Evolutionary conservation across 2,797 vertebrate species (phyloP).

Genomic region (Ctenopoma kingsleyae): DNA sequence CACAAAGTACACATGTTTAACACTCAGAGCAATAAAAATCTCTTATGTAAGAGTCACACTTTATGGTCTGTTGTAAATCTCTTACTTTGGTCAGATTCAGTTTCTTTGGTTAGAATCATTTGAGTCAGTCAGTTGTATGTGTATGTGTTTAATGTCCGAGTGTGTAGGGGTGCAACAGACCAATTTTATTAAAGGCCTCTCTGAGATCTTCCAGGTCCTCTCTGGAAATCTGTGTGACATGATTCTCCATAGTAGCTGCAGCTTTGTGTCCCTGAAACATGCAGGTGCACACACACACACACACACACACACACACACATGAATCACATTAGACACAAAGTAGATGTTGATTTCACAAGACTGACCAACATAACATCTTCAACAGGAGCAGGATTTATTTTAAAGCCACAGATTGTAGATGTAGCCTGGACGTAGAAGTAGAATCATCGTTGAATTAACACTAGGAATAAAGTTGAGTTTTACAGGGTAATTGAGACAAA

Average conservation of each 20-base stretch:
- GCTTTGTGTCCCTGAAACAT: constrained; percentile 46
- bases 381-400: not conserved
- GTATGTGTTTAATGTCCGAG: constrained; percentile 1
- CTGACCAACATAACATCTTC: not conserved
- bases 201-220: constrained; percentile 94
- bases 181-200: constrained; percentile 95
- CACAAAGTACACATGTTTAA: constrained; percentile 1
- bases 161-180: constrained; percentile 73
- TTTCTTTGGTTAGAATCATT: constrained; percentile 2
- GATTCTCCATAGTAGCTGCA: constrained; percentile 87
- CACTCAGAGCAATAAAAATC: constrained; percentile 38
- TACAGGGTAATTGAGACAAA: not conserved
- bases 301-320: not conserved
- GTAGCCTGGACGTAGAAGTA: not conserved
- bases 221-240: constrained; percentile 90
- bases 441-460: not conserved
- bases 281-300: constrained; percentile 2
- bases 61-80: constrained; percentile 62
- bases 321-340: constrained; percentile 1
- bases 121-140: not conserved
- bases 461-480: not conserved
- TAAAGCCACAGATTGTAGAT: not conserved
- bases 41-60: constrained; percentile 43
- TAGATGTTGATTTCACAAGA: not conserved
- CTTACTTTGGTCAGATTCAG: constrained; percentile 3